phyloP scores from a whole-genome alignment of 2,888 invertebrate species.

The Biston stratarius region DNA sequence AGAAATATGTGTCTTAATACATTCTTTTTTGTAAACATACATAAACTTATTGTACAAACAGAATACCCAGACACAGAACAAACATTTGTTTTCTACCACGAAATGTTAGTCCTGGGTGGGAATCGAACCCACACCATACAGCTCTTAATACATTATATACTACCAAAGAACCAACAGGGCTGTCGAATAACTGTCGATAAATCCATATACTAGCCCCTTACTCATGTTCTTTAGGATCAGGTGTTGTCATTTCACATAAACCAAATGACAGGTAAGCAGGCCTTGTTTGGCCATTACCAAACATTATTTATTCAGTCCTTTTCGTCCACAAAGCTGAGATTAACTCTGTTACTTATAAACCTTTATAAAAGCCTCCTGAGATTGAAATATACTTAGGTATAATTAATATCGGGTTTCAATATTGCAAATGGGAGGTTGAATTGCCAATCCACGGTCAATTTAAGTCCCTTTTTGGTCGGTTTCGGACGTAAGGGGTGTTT shows the following conservation, averaged over 20 bases:
- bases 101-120: too few relatives aligned
- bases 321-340: conserved; percentile 48
- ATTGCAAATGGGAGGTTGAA: conserved; percentile 64
- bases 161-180: too few relatives aligned
- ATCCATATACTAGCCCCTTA: neutral
- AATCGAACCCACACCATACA: too few relatives aligned
- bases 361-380: conserved; percentile 41
- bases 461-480: conserved; percentile 65
- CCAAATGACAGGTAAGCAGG: conserved; percentile 57
- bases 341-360: conserved; percentile 45
- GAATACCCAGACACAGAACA: too few relatives aligned
- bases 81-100: too few relatives aligned
- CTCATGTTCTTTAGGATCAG: conserved; percentile 46
- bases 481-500: conserved; percentile 61
- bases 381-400: conserved; percentile 48
- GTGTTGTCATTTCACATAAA: conserved; percentile 64
- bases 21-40: too few relatives aligned
- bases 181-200: too few relatives aligned
- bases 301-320: conserved; percentile 63
- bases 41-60: too few relatives aligned
- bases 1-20: too few relatives aligned
- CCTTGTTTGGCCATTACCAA: conserved; percentile 62
- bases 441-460: conserved; percentile 74
- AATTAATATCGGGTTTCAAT: conserved; percentile 65
- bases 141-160: too few relatives aligned